These are phyloP conservation scores for Gryon sp. DNA, from an alignment of 1,140 invertebrate genomes.

Conservation along the genomic window DNA sequence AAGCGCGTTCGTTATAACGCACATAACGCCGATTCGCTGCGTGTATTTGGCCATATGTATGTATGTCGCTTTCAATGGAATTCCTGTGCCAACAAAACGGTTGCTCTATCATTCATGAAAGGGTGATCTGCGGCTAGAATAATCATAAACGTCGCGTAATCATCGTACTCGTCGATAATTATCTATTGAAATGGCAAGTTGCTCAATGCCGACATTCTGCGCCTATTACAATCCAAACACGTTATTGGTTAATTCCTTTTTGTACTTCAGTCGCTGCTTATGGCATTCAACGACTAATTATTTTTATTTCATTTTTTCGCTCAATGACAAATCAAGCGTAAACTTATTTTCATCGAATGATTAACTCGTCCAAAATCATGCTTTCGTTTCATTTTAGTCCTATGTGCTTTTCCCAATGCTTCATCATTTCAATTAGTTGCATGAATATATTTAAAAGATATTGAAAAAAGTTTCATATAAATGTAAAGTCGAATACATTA, in stretches of 20 bases:
- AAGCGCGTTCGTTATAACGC: slow-evolving; percentile 41
- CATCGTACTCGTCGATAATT: slow-evolving; percentile 63
- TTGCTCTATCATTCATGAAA: slow-evolving; percentile 64
- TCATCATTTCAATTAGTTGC: slow-evolving; percentile 19
- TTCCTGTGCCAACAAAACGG: slow-evolving; percentile 60
- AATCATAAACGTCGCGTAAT: slow-evolving; percentile 64
- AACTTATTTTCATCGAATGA: slow-evolving; percentile 5
- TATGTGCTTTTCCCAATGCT: too few relatives aligned
- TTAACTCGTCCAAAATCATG: too few relatives aligned
- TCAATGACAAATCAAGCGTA: not conserved
- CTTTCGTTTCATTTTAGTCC: too few relatives aligned
- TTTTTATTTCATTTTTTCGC: not conserved
- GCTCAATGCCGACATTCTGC: slow-evolving; percentile 41
- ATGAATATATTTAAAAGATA: slow-evolving; percentile 30
- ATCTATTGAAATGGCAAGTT: slow-evolving; percentile 62
- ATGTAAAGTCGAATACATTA: too few relatives aligned
- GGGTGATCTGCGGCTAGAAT: slow-evolving; percentile 61
- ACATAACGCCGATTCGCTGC: slow-evolving; percentile 16
- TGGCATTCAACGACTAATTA: slow-evolving; percentile 10
- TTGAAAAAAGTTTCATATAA: slow-evolving; percentile 20
- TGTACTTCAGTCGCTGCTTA: slow-evolving; percentile 16
- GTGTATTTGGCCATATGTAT: slow-evolving; percentile 41
- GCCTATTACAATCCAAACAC: slow-evolving; percentile 55
- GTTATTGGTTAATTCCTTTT: slow-evolving; percentile 49
- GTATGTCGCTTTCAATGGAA: slow-evolving; percentile 59